These are phyloP conservation scores for Diabrotica undecimpunctata DNA, from an alignment of 1,140 invertebrate species.

Conservation along the genomic window DNA sequence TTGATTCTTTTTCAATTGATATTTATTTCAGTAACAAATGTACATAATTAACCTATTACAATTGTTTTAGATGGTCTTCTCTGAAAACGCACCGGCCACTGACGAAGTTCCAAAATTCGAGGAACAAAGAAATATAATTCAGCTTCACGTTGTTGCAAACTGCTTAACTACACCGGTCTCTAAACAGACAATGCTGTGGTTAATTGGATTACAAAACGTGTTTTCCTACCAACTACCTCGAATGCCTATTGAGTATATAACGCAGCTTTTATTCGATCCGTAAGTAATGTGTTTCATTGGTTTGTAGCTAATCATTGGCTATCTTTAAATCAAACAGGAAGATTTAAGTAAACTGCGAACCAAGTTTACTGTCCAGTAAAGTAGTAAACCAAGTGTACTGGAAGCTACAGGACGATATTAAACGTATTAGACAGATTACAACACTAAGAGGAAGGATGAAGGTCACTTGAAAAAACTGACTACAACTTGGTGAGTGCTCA, in stretches of 20 bases:
- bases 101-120: constrained; percentile 89
- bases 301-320: too few species aligned
- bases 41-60: too few species aligned
- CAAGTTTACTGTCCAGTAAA: too few species aligned
- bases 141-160: constrained; percentile 93
- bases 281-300: constrained; percentile 52
- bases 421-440: too few species aligned
- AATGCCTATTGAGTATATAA: constrained; percentile 99
- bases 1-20: too few species aligned
- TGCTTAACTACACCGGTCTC: constrained; percentile 81
- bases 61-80: constrained; percentile 61
- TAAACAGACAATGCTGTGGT: constrained; percentile 88
- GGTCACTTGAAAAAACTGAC: too few species aligned
- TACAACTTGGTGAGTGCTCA: too few species aligned
- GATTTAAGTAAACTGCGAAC: too few species aligned
- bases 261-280: constrained; percentile 95
- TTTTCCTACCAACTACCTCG: constrained; percentile 93
- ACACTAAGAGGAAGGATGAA: too few species aligned
- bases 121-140: constrained; percentile 85
- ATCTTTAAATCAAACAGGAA: too few species aligned
- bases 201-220: constrained; percentile 90
- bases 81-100: constrained; percentile 73
- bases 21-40: background rate
- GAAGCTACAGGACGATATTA: too few species aligned
- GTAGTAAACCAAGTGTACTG: too few species aligned